Evolutionary conservation across 2,888 invertebrate genomes (phyloP).

Genomic region (Furcula furcula): DNA sequence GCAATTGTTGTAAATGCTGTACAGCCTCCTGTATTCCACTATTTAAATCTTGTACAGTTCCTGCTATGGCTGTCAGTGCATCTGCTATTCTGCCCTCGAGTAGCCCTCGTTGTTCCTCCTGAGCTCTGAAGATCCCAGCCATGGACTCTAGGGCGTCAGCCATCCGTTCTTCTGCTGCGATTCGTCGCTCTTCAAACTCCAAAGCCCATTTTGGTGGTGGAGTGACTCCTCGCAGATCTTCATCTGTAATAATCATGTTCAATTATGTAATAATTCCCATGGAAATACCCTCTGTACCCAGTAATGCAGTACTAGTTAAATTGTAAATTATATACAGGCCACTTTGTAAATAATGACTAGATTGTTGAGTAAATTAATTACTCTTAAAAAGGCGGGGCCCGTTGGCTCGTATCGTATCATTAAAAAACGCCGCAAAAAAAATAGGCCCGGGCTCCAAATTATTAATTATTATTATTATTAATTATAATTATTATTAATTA

Average conservation of each 20-base stretch:
- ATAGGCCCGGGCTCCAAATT: no score
- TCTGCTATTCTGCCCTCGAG: conserved; percentile 57
- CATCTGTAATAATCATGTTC: conserved; percentile 55
- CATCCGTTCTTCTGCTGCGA: conserved; percentile 63
- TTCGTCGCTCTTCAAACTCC: conserved; percentile 61
- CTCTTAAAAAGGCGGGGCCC: no score
- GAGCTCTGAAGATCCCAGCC: conserved; percentile 48
- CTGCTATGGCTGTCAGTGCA: conserved; percentile 53
- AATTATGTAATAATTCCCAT: no score
- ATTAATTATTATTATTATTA: no score
- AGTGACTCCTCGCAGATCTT: conserved; percentile 31
- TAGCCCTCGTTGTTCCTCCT: conserved; percentile 52
- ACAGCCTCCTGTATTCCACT: conserved; percentile 57
- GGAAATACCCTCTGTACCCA: no score
- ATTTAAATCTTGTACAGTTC: conserved; percentile 59
- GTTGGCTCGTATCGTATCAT: no score
- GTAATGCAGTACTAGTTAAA: no score
- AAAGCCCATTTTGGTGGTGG: conserved; percentile 70
- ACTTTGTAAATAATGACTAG: no score
- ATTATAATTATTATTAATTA: no score
- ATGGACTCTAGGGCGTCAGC: conserved; percentile 62
- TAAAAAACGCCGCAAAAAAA: no score
- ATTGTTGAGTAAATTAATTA: no score
- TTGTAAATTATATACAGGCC: no score
- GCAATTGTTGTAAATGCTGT: conserved; percentile 44